A percentile compares a stretch with the other conserved stretches of the same genome.
phyloP scores from a whole-genome alignment of 2,888 invertebrate species.

The Lypha dubia region DNA sequence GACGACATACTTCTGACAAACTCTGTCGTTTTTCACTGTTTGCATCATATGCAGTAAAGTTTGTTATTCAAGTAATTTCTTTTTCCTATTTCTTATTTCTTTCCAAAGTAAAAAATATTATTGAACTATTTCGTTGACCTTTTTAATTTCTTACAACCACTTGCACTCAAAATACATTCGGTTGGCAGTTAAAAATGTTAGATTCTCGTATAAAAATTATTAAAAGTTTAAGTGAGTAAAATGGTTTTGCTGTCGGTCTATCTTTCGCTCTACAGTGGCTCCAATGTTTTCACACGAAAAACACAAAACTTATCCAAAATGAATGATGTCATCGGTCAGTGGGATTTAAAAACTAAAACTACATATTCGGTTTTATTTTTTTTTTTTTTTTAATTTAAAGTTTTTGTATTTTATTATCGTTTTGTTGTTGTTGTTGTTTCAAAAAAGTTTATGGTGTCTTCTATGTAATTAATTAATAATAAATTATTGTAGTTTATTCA shows the following conservation, averaged over 20 bases:
- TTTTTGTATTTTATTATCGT: background rate
- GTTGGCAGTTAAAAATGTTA: conserved; percentile 5
- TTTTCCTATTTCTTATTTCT: background rate
- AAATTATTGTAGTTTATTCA: background rate
- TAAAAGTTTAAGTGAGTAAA: background rate
- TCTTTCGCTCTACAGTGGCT: conserved; percentile 9
- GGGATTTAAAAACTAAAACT: conserved; percentile 1
- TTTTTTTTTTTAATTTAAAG: conserved; percentile 1
- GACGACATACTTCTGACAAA: conserved; percentile 18
- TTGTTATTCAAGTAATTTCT: conserved; percentile 17
- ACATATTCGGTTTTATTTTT: background rate
- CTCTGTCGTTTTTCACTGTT: conserved; percentile 15
- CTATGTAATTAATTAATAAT: conserved; percentile 25
- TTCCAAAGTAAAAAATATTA: conserved; percentile 4
- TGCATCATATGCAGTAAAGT: conserved; percentile 7
- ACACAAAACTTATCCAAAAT: conserved; percentile 22
- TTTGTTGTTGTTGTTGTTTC: conserved; percentile 8
- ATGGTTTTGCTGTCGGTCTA: conserved; percentile 15
- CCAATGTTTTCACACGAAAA: background rate
- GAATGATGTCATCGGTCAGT: conserved; percentile 36
- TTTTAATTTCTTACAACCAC: conserved; percentile 26
- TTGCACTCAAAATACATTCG: background rate
- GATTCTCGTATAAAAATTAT: conserved; percentile 6
- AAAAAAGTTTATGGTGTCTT: background rate
- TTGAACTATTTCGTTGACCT: conserved; percentile 38